Conservation (phyloP, 1,140 invertebrate species). For the Aricia agestis region DNA sequence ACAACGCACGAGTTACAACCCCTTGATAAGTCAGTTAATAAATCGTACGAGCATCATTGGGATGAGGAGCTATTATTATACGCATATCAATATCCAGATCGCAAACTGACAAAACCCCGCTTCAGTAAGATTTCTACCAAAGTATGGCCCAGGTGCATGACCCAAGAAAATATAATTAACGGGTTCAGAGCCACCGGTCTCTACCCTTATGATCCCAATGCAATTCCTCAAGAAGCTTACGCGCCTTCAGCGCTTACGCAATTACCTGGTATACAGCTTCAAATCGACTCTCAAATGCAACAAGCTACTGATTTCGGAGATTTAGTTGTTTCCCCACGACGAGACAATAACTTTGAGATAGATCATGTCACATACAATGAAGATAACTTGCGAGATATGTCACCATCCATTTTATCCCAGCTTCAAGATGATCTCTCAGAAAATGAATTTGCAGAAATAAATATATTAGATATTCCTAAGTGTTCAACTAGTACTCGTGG, state of each 20-base stretch:
- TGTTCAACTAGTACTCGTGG: neutral
- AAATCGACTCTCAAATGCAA: conserved; percentile 17
- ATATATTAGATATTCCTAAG: conserved; percentile 4
- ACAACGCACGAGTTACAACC: conserved; percentile 61
- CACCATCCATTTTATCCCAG: conserved; percentile 19
- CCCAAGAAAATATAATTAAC: conserved; percentile 28
- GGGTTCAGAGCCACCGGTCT: conserved; percentile 45
- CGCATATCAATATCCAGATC: conserved; percentile 30
- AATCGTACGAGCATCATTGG: conserved; percentile 41
- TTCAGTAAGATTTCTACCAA: conserved; percentile 46
- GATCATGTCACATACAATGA: conserved; percentile 22
- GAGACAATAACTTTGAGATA: conserved; percentile 16
- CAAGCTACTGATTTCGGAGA: conserved; percentile 20
- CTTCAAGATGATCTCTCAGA: conserved; percentile 8
- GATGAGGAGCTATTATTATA: conserved; percentile 32
- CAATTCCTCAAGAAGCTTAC: conserved; percentile 46
- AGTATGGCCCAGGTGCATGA: conserved; percentile 42
- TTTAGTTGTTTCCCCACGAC: conserved; percentile 17
- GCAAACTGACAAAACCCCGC: conserved; percentile 39
- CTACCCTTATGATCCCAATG: conserved; percentile 37
- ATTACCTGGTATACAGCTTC: conserved; percentile 4
- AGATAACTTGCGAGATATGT: conserved; percentile 18
- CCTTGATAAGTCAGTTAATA: conserved; percentile 44
- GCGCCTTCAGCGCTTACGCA: conserved; percentile 31
- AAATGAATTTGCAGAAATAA: neutral